Evolutionary conservation across 2,888 invertebrate species (phyloP).

Genomic region (Gymnoscelis rufifasciata): DNA sequence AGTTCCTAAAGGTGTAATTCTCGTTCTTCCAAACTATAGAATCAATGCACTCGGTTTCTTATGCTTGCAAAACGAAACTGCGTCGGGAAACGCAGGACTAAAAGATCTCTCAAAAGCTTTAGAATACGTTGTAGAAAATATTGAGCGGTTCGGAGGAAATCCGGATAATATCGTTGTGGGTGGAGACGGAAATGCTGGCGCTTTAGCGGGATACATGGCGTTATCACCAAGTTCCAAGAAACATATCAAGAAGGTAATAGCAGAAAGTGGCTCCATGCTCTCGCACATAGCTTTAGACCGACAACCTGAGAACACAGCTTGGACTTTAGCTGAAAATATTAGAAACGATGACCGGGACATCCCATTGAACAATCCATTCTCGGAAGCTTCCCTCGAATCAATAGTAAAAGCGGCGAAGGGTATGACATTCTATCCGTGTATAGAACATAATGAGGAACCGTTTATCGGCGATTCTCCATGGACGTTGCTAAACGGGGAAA

Average conservation of each 20-base stretch:
- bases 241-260: conserved; percentile 54
- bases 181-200: conserved; percentile 55
- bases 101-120: conserved; percentile 60
- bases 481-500: conserved; percentile 37
- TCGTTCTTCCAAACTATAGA: conserved; percentile 64
- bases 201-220: conserved; percentile 54
- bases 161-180: conserved; percentile 55
- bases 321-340: conserved; percentile 51
- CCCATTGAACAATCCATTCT: conserved; percentile 26
- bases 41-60: conserved; percentile 64
- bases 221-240: conserved; percentile 44
- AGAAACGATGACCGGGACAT: conserved; percentile 25
- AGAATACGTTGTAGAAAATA: conserved; percentile 55
- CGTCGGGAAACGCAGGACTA: conserved; percentile 62
- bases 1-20: conserved; percentile 45
- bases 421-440: conserved; percentile 48
- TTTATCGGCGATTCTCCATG: conserved; percentile 52
- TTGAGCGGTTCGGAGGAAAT: conserved; percentile 57
- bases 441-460: conserved; percentile 38
- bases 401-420: conserved; percentile 38
- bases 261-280: conserved; percentile 59
- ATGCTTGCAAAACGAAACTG: conserved; percentile 49
- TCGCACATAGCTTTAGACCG: conserved; percentile 59
- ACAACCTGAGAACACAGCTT: conserved; percentile 41
- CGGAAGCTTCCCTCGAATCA: conserved; percentile 26